phyloP scores from a whole-genome alignment of 2,888 invertebrate species.

The Phorcus lineatus region DNA sequence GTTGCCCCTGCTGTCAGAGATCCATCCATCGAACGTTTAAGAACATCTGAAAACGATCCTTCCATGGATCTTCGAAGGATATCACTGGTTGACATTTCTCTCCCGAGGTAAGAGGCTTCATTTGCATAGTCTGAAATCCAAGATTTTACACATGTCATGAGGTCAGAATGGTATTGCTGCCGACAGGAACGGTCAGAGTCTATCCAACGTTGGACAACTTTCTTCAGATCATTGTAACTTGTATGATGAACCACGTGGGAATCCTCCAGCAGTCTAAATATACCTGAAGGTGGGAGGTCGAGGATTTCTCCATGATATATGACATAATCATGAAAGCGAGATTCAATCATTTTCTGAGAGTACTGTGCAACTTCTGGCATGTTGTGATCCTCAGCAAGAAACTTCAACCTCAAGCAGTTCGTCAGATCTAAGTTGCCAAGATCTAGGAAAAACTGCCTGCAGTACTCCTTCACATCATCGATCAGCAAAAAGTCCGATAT shows the following conservation, averaged over 20 bases:
- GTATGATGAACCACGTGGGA: slow-evolving; percentile 66
- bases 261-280: slow-evolving; percentile 66
- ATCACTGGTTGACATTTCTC: slow-evolving; percentile 38
- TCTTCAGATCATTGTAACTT: slow-evolving; percentile 62
- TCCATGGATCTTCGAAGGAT: slow-evolving; percentile 42
- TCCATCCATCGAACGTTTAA: background rate
- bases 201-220: slow-evolving; percentile 66
- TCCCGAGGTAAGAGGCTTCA: slow-evolving; percentile 48
- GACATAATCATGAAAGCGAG: slow-evolving; percentile 71
- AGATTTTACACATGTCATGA: slow-evolving; percentile 59
- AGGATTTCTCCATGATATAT: slow-evolving; percentile 69
- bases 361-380: slow-evolving; percentile 63
- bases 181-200: slow-evolving; percentile 57
- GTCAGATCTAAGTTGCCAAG: slow-evolving; percentile 70
- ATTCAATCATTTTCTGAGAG: slow-evolving; percentile 66
- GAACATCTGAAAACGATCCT: slow-evolving; percentile 35
- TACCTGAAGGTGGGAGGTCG: slow-evolving; percentile 62
- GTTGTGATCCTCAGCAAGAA: slow-evolving; percentile 69
- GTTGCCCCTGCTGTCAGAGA: slow-evolving; percentile 14
- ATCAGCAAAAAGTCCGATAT: slow-evolving; percentile 71
- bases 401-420: slow-evolving; percentile 67
- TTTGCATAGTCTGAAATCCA: slow-evolving; percentile 59
- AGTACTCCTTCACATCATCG: slow-evolving; percentile 72
- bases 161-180: slow-evolving; percentile 50
- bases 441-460: slow-evolving; percentile 68